These are phyloP conservation scores for Antheraea yamamai DNA, from an alignment of 2,888 invertebrate genomes.

Conservation along the genomic window DNA sequence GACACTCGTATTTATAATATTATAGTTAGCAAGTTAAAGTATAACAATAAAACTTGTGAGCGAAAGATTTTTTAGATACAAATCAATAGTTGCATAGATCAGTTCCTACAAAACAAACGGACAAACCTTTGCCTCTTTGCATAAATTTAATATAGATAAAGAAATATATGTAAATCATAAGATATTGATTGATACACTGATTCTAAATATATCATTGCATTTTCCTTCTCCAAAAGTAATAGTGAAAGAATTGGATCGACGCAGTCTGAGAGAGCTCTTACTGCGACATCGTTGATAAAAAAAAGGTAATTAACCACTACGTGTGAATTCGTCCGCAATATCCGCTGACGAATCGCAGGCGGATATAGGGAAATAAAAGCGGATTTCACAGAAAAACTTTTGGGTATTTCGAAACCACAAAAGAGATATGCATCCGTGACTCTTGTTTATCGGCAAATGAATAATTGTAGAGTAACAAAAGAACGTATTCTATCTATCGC, in stretches of 20 bases:
- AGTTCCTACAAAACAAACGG: too few relatives aligned
- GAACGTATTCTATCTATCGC: neutral
- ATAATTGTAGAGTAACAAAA: neutral
- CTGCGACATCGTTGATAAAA: neutral
- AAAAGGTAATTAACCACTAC: neutral
- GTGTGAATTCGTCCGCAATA: slow-evolving; percentile 7
- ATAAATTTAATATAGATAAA: too few relatives aligned
- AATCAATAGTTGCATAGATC: too few relatives aligned
- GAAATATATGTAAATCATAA: too few relatives aligned
- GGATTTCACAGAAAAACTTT: slow-evolving; percentile 9
- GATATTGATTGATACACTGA: too few relatives aligned
- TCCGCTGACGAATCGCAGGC: neutral
- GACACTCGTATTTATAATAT: too few relatives aligned
- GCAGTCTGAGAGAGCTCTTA: neutral
- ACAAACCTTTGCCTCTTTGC: too few relatives aligned
- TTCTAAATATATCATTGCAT: too few relatives aligned
- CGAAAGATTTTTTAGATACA: too few relatives aligned
- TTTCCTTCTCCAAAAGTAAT: too few relatives aligned
- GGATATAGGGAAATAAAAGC: neutral
- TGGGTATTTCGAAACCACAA: neutral
- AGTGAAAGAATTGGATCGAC: neutral
- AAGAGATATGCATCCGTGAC: neutral
- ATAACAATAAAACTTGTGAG: too few relatives aligned
- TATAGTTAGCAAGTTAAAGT: too few relatives aligned
- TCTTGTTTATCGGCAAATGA: neutral